phyloP scores from a whole-genome alignment of 2,797 vertebrate genomes.

The Rhinella marina region DNA sequence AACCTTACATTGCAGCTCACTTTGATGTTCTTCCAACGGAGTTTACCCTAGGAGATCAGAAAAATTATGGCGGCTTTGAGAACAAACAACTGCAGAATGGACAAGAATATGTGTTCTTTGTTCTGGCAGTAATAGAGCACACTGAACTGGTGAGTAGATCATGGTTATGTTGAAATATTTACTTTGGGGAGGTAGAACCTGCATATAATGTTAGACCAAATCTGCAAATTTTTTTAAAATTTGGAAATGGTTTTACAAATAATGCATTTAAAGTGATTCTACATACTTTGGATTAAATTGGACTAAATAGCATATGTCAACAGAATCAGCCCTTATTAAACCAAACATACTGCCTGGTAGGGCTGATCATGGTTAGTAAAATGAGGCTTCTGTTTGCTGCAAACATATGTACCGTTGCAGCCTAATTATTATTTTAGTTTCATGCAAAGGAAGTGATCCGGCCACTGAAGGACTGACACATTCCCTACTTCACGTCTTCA shows the following conservation, averaged over 20 bases:
- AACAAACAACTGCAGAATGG: constrained; percentile 95
- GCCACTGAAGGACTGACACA: too few relatives aligned
- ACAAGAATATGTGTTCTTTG: constrained; percentile 97
- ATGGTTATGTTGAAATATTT: neutral
- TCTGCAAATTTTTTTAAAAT: neutral
- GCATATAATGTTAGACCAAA: neutral
- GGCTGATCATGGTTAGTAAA: too few relatives aligned
- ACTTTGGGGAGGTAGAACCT: neutral
- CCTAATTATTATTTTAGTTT: too few relatives aligned
- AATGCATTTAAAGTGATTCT: neutral
- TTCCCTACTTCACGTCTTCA: too few relatives aligned
- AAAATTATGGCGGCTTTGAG: constrained; percentile 93
- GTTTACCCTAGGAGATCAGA: constrained; percentile 93
- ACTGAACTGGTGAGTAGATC: constrained; percentile 89
- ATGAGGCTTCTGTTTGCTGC: too few relatives aligned
- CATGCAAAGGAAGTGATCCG: too few relatives aligned
- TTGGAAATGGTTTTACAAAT: neutral
- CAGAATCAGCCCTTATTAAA: too few relatives aligned
- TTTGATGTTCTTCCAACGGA: constrained; percentile 94
- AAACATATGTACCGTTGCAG: too few relatives aligned
- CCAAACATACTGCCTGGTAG: too few relatives aligned
- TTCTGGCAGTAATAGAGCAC: constrained; percentile 93
- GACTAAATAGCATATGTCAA: too few relatives aligned
- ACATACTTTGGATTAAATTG: too few relatives aligned
- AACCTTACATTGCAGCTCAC: constrained; percentile 95